Evolutionary conservation across 2,113 vertebrate species (phyloP), one percentile per base, ranked within the genome.

Genomic region (Rhinichthys klamathensis): DNA sequence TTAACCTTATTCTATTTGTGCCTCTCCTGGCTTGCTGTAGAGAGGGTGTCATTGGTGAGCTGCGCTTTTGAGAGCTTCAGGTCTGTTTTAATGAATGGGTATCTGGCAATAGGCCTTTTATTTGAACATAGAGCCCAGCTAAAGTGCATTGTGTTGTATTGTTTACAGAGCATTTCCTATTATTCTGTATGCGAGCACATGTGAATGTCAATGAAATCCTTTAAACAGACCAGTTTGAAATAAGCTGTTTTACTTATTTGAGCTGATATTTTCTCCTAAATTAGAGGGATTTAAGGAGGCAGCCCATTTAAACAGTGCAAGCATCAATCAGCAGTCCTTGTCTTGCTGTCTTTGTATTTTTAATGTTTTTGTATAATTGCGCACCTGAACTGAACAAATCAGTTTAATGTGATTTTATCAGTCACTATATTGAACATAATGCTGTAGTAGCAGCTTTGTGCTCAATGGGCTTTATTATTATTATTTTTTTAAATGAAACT

Each of bases 101-200:
- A 91, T 92, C 92, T 91, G 89, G 91, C 84, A 88, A 93, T 91
- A 91, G 91, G 90, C 74, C 90, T 90, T 90, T 94, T 91, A 92
- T 93, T 93, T 93, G 90, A 92, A 90, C 84, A 87, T 85, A 88
- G 86, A 93, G 88, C 91, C 89, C 87, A 90, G 90, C 86, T 88
- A 90, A 77, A 91, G 89, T 88, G 91, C 91, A 92, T 93, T 93
- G 93, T 93, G 89, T 25, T 32, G 86, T 84, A 92, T 93, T 93
- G 92, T 94, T 93, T 92, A 92, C 90, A 46, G 88, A 92, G 88
- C 90, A 89, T 90, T 72, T 83, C 75, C 80, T 86, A 90, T 93
- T 93, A 90, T 92, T 90, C 83, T 65, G 67, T 32, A 32, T 90
- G 79, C 87, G 38, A 82, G 44, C 86, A 70, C 88, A 88, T 86